These are phyloP conservation scores for Amphiduros pacificus DNA, from an alignment of 2,888 invertebrate species.

Conservation along the genomic window DNA sequence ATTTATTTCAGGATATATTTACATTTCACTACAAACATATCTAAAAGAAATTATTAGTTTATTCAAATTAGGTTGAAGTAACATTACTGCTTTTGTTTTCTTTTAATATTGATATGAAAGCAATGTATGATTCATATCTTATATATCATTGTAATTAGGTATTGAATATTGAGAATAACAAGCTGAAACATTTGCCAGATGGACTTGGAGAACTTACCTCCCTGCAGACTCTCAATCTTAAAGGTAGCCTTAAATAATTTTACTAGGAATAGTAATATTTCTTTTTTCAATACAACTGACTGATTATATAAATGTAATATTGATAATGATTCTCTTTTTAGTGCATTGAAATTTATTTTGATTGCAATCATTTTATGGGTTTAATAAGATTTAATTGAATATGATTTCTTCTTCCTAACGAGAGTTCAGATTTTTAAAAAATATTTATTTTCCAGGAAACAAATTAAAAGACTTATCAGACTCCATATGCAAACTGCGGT, in stretches of 20 bases:
- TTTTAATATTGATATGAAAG: too few relatives aligned
- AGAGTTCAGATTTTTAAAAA: not conserved
- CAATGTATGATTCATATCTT: not conserved
- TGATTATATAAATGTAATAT: too few relatives aligned
- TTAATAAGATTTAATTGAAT: too few relatives aligned
- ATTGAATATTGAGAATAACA: slow-evolving; percentile 19
- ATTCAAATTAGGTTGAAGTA: too few relatives aligned
- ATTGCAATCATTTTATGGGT: too few relatives aligned
- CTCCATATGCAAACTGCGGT: not conserved
- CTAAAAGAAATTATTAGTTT: too few relatives aligned
- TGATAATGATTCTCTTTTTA: not conserved
- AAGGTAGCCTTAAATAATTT: not conserved
- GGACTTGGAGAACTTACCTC: not conserved
- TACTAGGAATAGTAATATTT: not conserved
- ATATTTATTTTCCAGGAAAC: not conserved
- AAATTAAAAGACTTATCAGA: not conserved
- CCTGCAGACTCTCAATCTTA: not conserved
- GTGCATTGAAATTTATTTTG: not conserved
- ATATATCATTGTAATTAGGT: slow-evolving; percentile 7
- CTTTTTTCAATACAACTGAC: not conserved
- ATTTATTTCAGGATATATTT: too few relatives aligned
- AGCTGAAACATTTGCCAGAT: slow-evolving; percentile 15
- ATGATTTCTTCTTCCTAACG: too few relatives aligned
- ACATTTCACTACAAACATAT: too few relatives aligned
- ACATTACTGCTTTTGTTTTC: too few relatives aligned